Conservation (phyloP, 2,797 vertebrate species). For the Gila robusta region DNA sequence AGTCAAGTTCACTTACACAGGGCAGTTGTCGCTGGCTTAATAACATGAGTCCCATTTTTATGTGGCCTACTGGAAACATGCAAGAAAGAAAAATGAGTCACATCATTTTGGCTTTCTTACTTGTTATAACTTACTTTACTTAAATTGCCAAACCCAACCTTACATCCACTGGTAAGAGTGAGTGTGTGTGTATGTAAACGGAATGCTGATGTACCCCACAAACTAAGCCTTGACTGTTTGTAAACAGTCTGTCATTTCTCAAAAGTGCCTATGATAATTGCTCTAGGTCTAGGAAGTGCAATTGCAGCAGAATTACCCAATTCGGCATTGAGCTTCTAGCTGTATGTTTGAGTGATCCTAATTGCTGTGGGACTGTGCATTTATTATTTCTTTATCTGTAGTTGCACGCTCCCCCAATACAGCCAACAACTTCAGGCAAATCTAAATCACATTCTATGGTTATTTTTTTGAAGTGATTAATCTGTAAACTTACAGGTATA, state of each 20-base stretch:
- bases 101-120: not conserved
- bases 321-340: slow-evolving; percentile 85
- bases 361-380: slow-evolving; percentile 82
- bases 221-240: slow-evolving; percentile 82
- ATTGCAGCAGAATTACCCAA: slow-evolving; percentile 87
- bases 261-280: slow-evolving; percentile 83
- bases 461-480: slow-evolving; percentile 84
- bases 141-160: not conserved
- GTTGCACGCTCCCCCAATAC: slow-evolving; percentile 80
- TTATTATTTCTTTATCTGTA: slow-evolving; percentile 83
- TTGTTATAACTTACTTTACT: not conserved
- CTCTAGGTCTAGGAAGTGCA: slow-evolving; percentile 85
- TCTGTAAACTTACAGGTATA: slow-evolving; percentile 77
- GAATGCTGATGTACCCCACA: slow-evolving; percentile 57
- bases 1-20: slow-evolving; percentile 26
- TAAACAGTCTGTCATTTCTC: slow-evolving; percentile 92
- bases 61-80: not conserved
- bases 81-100: not conserved
- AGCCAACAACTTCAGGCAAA: slow-evolving; percentile 78
- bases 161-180: slow-evolving; percentile 78
- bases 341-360: slow-evolving; percentile 86
- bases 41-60: not conserved
- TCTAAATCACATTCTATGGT: slow-evolving; percentile 73
- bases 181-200: slow-evolving; percentile 59
- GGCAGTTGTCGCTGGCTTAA: not conserved